Base-by-base conservation (phyloP, 2,113 vertebrate genomes). In the Ammospiza nelsoni region DNA sequence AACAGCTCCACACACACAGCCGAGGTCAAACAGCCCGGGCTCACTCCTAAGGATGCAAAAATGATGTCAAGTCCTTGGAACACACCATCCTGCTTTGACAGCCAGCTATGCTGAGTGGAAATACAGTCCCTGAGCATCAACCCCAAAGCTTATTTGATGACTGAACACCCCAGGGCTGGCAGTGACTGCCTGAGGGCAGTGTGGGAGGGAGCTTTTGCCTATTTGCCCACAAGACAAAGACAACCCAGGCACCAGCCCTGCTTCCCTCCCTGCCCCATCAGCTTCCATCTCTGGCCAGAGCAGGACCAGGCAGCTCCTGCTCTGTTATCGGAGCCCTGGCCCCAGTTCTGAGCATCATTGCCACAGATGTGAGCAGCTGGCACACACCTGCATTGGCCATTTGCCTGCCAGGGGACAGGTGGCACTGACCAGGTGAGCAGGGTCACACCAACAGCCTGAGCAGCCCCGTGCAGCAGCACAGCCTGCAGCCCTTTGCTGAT, bases 41-140 rank as follows among this genome's bases (percentile, higher is more conserved):
- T 77, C 68, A 3, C 85, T 77, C 85, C 6, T 13, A 67, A 78
- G 75, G 85, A 93, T 71, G 90, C 67, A 93, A 62, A 94, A 85
- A 83, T 88, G 54, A 95, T 67, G 90, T 91, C 91, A 94, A 29
- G 20, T 58, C 86, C 85, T 79, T 93, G 88, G 93, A 90, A 95
- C 76, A 90, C 44, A 15, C 7, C 0, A 31, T 9, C 28, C 14
- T 7, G 61, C 82, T 61, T 21, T 88, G 88, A 84, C 94, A 92
- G 95, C 92, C 92, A 95, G 85, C 62, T n/a, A 43, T 2, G 55
- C 92, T 35, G 79, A 77, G 88, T 79, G 75, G 65, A 91, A 94
- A 95, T 15, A 37, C 68, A 78, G 83, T 12, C 83, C 63, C 76
- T 54, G 81, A 96, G 39, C 76, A 88, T 10, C 61, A 87, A 33